A percentile compares a stretch with the other conserved stretches of the same genome.
Evolutionary conservation across 2,113 vertebrate species (phyloP).

Genomic region (human): DNA sequence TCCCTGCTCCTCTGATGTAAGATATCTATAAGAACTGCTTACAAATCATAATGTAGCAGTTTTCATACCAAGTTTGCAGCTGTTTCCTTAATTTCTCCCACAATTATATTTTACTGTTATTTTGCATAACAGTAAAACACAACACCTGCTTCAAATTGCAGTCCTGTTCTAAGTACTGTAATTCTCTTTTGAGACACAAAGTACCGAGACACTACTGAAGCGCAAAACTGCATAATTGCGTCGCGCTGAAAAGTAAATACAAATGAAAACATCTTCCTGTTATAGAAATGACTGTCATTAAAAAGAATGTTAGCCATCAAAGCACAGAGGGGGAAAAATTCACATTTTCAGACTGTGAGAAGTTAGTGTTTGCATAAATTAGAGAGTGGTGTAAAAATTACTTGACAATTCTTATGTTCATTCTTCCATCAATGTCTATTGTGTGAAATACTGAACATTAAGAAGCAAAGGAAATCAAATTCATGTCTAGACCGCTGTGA

Average conservation of each 20-base stretch:
- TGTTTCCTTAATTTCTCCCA: slow-evolving; percentile 86
- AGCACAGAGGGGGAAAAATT: slow-evolving; percentile 61
- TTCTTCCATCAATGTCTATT: slow-evolving; percentile 76
- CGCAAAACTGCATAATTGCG: slow-evolving; percentile 82
- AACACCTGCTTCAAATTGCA: slow-evolving; percentile 88
- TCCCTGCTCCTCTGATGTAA: slow-evolving; percentile 45
- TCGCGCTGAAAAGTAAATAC: slow-evolving; percentile 86
- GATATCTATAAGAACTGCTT: slow-evolving; percentile 77
- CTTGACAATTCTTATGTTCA: slow-evolving; percentile 57
- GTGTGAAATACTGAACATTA: slow-evolving; percentile 55
- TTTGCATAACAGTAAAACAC: slow-evolving; percentile 89
- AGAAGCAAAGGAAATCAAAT: slow-evolving; percentile 68
- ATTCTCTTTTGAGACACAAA: slow-evolving; percentile 85
- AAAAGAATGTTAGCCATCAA: slow-evolving; percentile 80
- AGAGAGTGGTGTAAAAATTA: slow-evolving; percentile 77
- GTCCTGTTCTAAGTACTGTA: slow-evolving; percentile 82
- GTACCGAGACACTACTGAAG: slow-evolving; percentile 74
- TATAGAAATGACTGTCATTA: slow-evolving; percentile 86
- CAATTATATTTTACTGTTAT: slow-evolving; percentile 88
- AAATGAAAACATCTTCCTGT: slow-evolving; percentile 87
- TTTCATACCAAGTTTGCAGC: slow-evolving; percentile 84
- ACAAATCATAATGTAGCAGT: slow-evolving; percentile 72
- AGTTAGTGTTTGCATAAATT: slow-evolving; percentile 77
- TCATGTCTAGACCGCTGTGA: slow-evolving; percentile 57
- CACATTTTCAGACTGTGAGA: slow-evolving; percentile 76